Conservation (phyloP, 2,888 invertebrate genomes). For the Plagodis dolabraria region DNA sequence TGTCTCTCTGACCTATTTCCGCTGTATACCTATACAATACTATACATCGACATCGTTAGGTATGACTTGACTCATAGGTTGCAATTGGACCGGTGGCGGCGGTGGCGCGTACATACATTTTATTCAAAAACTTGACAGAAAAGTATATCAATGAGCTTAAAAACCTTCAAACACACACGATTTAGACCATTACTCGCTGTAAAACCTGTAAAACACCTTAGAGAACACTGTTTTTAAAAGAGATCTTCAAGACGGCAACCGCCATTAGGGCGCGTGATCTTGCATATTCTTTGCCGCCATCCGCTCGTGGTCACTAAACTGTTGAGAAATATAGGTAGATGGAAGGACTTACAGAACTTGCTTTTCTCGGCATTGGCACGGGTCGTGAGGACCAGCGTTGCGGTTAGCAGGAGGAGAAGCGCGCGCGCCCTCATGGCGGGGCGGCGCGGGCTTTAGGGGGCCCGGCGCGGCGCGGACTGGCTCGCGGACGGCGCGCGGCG, state of each 20-base stretch:
- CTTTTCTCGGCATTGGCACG: conserved; percentile 77
- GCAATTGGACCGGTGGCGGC: conserved; percentile 3
- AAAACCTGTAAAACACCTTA: conserved; percentile 2
- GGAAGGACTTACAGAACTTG: conserved; percentile 79
- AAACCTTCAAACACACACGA: background rate
- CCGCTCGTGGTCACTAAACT: conserved; percentile 10
- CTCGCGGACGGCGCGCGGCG: conserved; percentile 24
- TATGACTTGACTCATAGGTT: conserved; percentile 7
- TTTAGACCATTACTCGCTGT: background rate
- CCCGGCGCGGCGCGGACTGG: conserved; percentile 66
- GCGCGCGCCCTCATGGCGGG: conserved; percentile 78
- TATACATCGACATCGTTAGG: conserved; percentile 32
- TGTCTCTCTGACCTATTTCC: conserved; percentile 77
- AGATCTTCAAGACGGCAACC: conserved; percentile 28
- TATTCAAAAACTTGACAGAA: conserved; percentile 8
- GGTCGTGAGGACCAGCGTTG: conserved; percentile 58
- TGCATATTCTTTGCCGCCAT: conserved; percentile 31
- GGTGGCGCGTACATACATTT: background rate
- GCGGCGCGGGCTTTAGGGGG: conserved; percentile 69
- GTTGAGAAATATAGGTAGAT: conserved; percentile 8
- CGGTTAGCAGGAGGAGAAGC: conserved; percentile 62
- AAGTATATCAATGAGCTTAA: conserved; percentile 2
- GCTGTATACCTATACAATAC: conserved; percentile 38
- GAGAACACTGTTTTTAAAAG: background rate
- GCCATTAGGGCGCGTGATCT: conserved; percentile 39